A percentile compares a stretch with the other conserved stretches of the same genome.
phyloP scores from a whole-genome alignment of 2,888 invertebrate genomes.

The Rhogogaster chlorosoma region DNA sequence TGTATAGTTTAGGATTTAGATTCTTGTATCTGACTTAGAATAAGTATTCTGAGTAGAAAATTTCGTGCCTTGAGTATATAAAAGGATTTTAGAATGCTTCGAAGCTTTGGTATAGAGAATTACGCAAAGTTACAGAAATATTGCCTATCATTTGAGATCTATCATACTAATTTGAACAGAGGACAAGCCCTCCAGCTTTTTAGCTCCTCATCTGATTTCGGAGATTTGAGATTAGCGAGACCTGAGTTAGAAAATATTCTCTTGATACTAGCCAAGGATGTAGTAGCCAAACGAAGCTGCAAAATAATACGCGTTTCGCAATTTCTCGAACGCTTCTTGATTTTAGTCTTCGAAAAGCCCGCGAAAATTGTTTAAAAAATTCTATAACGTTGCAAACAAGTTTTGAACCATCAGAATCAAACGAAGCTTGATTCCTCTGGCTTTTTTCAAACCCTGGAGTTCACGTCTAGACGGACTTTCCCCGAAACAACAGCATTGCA shows the following conservation, averaged over 20 bases:
- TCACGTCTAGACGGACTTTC: background rate
- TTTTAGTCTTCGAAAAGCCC: background rate
- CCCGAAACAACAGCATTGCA: background rate
- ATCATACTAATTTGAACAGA: background rate
- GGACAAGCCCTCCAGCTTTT: background rate
- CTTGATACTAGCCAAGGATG: background rate
- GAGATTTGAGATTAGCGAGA: background rate
- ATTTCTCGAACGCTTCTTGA: background rate
- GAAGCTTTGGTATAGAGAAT: background rate
- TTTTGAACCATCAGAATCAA: background rate
- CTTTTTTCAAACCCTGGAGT: background rate
- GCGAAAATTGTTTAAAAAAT: background rate
- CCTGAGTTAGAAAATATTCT: background rate
- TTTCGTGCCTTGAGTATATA: background rate
- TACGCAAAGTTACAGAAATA: background rate
- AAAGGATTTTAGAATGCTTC: background rate
- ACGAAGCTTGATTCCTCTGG: background rate
- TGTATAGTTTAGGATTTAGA: background rate
- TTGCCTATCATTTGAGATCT: background rate
- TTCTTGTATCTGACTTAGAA: background rate
- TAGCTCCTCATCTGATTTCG: background rate
- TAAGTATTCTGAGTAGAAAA: background rate
- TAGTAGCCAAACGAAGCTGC: background rate
- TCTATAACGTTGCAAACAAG: background rate
- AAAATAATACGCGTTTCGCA: background rate